phyloP scores from a whole-genome alignment of 2,113 vertebrate species.

The Rattus rattus region DNA sequence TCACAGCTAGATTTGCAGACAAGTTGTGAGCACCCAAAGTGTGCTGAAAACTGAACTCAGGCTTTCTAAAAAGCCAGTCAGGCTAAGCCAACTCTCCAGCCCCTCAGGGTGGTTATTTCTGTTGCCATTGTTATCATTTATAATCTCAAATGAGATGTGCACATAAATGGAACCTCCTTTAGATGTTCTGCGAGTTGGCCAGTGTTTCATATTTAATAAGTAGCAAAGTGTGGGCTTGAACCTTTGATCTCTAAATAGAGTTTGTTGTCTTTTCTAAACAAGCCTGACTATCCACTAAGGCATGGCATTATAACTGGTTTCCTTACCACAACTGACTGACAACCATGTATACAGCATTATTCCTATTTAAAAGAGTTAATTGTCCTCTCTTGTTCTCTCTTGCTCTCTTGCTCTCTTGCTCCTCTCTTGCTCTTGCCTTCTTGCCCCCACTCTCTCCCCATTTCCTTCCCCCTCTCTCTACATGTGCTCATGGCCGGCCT shows the following conservation, averaged over 20 bases:
- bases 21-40: background rate
- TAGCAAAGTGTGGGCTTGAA: background rate
- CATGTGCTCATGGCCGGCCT: no score
- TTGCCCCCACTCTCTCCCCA: no score
- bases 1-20: background rate
- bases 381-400: no score
- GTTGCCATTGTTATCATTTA: background rate
- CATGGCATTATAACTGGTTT: background rate
- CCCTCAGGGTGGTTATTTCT: background rate
- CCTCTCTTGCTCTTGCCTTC: no score
- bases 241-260: background rate
- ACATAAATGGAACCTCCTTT: slow-evolving; percentile 23
- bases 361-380: background rate
- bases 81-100: background rate
- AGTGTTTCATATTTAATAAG: background rate
- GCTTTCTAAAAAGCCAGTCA: background rate
- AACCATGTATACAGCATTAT: background rate
- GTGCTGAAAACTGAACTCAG: background rate
- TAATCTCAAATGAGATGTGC: background rate
- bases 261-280: background rate
- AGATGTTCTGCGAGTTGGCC: background rate
- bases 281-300: background rate
- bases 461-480: no score
- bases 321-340: background rate
- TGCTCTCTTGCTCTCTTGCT: no score